These are phyloP conservation scores for Fulica atra DNA, from an alignment of 2,113 vertebrate species.

Conservation along the genomic window DNA sequence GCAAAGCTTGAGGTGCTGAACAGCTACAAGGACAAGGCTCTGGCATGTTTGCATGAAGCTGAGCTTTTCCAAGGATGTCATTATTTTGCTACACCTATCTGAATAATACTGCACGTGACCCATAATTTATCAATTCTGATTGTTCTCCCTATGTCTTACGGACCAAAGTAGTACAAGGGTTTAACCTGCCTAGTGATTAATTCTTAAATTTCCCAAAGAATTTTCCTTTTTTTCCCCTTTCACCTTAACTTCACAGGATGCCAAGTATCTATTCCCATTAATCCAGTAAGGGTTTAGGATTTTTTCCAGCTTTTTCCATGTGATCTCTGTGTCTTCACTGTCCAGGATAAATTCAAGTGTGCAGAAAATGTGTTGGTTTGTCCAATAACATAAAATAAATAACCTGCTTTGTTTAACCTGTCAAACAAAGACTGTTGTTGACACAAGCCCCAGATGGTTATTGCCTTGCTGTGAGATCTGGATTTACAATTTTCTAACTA, in stretches of 20 bases:
- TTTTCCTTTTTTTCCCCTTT: not conserved
- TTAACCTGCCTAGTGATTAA: not conserved
- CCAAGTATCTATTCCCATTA: not conserved
- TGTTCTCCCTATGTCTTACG: not conserved
- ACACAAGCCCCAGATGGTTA: not conserved
- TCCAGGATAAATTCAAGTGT: not conserved
- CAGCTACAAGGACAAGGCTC: not conserved
- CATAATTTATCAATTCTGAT: not conserved
- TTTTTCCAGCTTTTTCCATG: not conserved
- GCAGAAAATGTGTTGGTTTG: not conserved
- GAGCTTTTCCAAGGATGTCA: not conserved
- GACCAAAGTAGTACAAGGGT: not conserved
- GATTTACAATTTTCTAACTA: not conserved
- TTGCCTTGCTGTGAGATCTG: not conserved
- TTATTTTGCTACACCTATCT: not conserved
- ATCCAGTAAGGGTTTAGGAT: fast-evolving
- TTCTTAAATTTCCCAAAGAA: not conserved
- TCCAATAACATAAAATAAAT: not conserved
- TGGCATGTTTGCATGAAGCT: not conserved
- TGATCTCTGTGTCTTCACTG: not conserved
- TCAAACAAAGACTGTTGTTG: not conserved
- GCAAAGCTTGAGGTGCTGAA: not conserved
- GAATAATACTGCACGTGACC: not conserved
- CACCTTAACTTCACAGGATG: not conserved
- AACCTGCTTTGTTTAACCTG: not conserved